Evolutionary conservation across 2,113 vertebrate genomes (phyloP).

Genomic region (Setophaga petechia): DNA sequence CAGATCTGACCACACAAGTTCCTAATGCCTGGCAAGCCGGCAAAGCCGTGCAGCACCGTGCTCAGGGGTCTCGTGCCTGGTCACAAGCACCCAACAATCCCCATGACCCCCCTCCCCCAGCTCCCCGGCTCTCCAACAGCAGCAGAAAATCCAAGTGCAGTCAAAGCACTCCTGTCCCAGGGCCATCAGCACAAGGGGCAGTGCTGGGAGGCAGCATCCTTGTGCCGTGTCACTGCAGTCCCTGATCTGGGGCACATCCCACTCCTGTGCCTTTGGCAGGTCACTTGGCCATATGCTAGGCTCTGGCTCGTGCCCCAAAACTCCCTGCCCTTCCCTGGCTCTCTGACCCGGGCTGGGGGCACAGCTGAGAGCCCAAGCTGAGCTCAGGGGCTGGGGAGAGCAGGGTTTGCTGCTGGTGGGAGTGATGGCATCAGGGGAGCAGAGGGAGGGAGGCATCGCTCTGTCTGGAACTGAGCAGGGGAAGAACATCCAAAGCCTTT

Average conservation of each 20-base stretch:
- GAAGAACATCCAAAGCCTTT: not conserved
- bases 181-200: not conserved
- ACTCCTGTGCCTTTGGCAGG: no score
- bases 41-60: rapidly evolving
- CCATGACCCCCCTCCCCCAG: not conserved
- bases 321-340: no score
- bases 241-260: no score
- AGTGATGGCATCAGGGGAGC: not conserved
- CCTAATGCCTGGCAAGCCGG: not conserved
- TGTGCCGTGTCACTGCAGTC: not conserved
- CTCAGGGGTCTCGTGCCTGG: not conserved
- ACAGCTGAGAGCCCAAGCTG: not conserved
- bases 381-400: not conserved
- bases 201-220: not conserved
- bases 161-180: not conserved
- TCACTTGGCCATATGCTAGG: no score
- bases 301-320: no score
- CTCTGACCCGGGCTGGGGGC: not conserved
- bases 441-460: rapidly evolving
- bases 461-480: rapidly evolving
- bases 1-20: not conserved
- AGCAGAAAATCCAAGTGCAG: not conserved
- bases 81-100: not conserved
- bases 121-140: not conserved
- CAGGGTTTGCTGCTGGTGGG: rapidly evolving